Evolutionary conservation across 2,113 vertebrate genomes (phyloP).

Genomic region (Tyto alba): DNA sequence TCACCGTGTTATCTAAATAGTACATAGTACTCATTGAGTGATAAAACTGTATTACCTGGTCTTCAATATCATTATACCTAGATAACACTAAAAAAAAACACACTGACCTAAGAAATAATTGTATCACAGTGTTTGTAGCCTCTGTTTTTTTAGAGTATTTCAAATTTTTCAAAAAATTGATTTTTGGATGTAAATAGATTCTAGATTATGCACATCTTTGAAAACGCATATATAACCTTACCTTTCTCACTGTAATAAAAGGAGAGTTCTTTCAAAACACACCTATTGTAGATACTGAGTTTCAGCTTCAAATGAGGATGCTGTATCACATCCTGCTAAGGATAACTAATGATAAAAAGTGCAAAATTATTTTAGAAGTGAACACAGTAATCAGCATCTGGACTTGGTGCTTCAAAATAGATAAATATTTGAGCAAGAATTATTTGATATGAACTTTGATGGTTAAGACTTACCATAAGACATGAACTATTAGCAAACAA

Average conservation of each 20-base stretch:
- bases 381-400: neutral
- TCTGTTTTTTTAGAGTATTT: neutral
- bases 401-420: neutral
- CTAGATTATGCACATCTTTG: neutral
- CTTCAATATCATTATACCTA: neutral
- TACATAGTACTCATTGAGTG: neutral
- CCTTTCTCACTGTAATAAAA: neutral
- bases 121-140: neutral
- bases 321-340: neutral
- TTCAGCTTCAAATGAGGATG: neutral
- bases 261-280: neutral
- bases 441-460: neutral
- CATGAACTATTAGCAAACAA: neutral
- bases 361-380: neutral
- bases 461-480: neutral
- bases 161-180: neutral
- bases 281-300: neutral
- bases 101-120: neutral
- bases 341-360: neutral
- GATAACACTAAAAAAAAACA: neutral
- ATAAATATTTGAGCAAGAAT: neutral
- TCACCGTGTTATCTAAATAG: neutral
- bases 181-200: neutral
- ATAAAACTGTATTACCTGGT: neutral
- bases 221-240: neutral